Evolutionary conservation across 2,113 vertebrate species (phyloP).

Genomic region (Herpailurus yagouaroundi): DNA sequence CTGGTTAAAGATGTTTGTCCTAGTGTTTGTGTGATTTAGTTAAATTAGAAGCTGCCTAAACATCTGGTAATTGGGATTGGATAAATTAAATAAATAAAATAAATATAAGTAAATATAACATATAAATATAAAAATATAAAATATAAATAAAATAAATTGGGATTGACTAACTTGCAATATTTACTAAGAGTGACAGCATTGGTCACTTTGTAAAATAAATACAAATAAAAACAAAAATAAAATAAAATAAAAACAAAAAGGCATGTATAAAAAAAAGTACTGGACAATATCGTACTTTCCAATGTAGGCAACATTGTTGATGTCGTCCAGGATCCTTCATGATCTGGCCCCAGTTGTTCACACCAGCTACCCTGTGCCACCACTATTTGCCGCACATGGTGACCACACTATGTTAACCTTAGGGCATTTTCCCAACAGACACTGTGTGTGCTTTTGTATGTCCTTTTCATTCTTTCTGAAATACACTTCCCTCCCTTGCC

Average conservation of each 20-base stretch:
- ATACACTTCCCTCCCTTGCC: not conserved
- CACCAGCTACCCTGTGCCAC: not conserved
- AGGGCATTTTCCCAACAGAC: not conserved
- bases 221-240: not conserved
- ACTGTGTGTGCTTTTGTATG: not conserved
- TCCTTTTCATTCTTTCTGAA: not conserved
- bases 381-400: not conserved
- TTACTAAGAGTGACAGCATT: constrained; percentile 24
- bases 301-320: not conserved
- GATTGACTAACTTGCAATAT: not conserved
- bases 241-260: not conserved
- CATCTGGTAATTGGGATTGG: not conserved
- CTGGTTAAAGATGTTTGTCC: not conserved
- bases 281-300: not conserved
- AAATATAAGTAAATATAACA: no score
- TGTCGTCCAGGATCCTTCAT: not conserved
- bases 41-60: constrained; percentile 41
- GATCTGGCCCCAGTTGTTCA: not conserved
- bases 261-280: not conserved
- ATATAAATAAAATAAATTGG: no score
- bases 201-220: no score
- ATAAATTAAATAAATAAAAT: not conserved
- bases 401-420: not conserved
- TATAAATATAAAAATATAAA: no score
- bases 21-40: constrained; percentile 12